Base-by-base conservation (phyloP, 1,140 invertebrate genomes). In the Zelostemma sp. region DNA sequence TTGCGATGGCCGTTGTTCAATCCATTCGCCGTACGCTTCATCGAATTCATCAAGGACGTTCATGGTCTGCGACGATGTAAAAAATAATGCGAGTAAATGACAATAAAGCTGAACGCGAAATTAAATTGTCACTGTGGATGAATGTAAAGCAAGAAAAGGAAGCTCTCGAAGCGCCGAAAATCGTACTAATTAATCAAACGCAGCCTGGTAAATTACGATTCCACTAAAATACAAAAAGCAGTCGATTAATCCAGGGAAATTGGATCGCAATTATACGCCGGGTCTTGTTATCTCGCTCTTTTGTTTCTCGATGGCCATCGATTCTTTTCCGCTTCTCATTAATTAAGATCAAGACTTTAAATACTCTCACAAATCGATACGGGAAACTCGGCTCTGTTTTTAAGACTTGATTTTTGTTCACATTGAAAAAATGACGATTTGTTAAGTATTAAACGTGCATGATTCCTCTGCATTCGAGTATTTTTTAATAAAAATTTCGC, bases 331-430 rank as follows among this genome's bases (percentile, higher is more conserved):
- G 53, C 60, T 70, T 61, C 61, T 65, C 61, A 70, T 70, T 70
- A 70, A 70, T 70, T 65, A 70, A 70, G 68, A 70, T 65, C 64
- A 65, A 70, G 53, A 40, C 43, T 65, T 61, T 61, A 51, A 40
- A 56, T 11, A 15, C n/a, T 35, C 40, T 33, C 48, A 17, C 45
- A 60, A 4, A 40, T 5, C 38, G 38, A 40, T 5, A 40, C 4
- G n/a, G n/a, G n/a, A 40, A 40, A 40, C 38, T 3, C 2, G 38
- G 14, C 38, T 40, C n/a, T 40, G 14, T 16, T 14, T 45, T 15
- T n/a, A n/a, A 25, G 9, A 16, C 41, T 16, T 59, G 49, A 51
- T 50, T 59, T 43, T 40, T 14, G 6, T 14, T 19, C 6, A 6
- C 1, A n/a, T n/a, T n/a, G n/a, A n/a, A n/a, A n/a, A n/a, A n/a